phyloP scores from a whole-genome alignment of 2,113 vertebrate species.

The Siphamia tubifer region DNA sequence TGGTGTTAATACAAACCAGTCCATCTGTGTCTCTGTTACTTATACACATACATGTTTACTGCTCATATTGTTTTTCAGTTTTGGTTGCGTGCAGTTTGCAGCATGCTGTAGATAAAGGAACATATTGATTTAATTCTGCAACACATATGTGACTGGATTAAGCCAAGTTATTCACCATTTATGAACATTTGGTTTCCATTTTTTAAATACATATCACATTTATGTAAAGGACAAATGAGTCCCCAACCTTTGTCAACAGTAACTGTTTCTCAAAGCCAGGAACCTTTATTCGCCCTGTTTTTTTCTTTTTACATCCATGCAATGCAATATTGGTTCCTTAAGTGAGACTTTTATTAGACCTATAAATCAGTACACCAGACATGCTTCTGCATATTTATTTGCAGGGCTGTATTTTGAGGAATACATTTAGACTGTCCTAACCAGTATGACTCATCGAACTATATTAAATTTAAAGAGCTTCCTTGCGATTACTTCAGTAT shows the following conservation, averaged over 20 bases:
- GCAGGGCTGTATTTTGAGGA: not conserved
- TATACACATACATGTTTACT: not conserved
- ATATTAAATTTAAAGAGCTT: not conserved
- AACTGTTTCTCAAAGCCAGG: not conserved
- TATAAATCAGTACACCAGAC: not conserved
- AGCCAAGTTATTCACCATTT: constrained; percentile 29
- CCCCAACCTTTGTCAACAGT: not conserved
- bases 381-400: not conserved
- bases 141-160: constrained; percentile 9
- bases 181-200: constrained; percentile 52
- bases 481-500: too few species aligned
- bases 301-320: not conserved
- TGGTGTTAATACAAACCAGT: too few species aligned
- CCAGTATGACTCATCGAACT: not conserved
- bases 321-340: not conserved
- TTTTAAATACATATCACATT: constrained; percentile 31
- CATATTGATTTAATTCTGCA: not conserved
- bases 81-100: constrained; percentile 7
- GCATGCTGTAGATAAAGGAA: not conserved
- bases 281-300: too few species aligned
- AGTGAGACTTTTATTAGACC: too few species aligned
- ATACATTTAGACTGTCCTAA: not conserved
- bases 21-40: not conserved
- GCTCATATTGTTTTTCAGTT: not conserved
- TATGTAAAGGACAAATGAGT: not conserved